Percentiles rank a stretch among this genome's conserved stretches.
These are phyloP conservation scores for Holocentrus rufus DNA, from an alignment of 2,797 vertebrate genomes.

Conservation along the genomic window DNA sequence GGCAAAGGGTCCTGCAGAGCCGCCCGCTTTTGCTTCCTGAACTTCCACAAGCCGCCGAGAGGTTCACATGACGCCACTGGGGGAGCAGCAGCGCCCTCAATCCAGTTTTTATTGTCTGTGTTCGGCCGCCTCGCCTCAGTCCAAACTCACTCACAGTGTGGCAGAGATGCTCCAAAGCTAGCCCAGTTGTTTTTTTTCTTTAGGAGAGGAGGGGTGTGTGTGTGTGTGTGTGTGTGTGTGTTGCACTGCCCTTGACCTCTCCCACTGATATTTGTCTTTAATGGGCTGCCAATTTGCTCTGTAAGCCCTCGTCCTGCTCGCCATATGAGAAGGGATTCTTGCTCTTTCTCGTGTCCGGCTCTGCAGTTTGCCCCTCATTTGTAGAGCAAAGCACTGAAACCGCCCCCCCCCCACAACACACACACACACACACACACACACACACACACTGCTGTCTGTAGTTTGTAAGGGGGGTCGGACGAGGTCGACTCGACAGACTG, in stretches of 20 bases:
- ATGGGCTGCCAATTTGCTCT: slow-evolving; percentile 39
- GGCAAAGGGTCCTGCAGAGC: slow-evolving; percentile 9
- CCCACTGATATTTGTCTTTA: slow-evolving; percentile 25
- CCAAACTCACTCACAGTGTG: neutral
- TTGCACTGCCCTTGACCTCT: slow-evolving; percentile 31
- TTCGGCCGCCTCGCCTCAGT: neutral
- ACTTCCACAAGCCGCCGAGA: neutral
- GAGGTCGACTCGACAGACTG: slow-evolving; percentile 26
- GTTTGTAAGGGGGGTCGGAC: slow-evolving; percentile 25
- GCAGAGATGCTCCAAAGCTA: no score
- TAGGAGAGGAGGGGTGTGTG: no score
- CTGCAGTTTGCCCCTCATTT: slow-evolving; percentile 43
- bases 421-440: no score
- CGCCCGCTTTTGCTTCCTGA: neutral
- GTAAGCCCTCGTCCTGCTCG: slow-evolving; percentile 14
- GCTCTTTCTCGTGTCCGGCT: slow-evolving; percentile 27
- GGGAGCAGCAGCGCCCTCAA: neutral
- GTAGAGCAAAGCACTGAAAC: neutral
- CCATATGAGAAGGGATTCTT: slow-evolving; percentile 17
- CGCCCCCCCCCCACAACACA: neutral
- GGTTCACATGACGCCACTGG: neutral
- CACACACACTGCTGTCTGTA: slow-evolving; percentile 16
- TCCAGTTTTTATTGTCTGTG: neutral
- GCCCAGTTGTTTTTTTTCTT: no score
- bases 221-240: no score